Evolutionary conservation across 30 jellyfish, hydroid and myxozoan species (phyloP), one percentile per base, ranked within the genome.

Genomic region (Mastigias papua): DNA sequence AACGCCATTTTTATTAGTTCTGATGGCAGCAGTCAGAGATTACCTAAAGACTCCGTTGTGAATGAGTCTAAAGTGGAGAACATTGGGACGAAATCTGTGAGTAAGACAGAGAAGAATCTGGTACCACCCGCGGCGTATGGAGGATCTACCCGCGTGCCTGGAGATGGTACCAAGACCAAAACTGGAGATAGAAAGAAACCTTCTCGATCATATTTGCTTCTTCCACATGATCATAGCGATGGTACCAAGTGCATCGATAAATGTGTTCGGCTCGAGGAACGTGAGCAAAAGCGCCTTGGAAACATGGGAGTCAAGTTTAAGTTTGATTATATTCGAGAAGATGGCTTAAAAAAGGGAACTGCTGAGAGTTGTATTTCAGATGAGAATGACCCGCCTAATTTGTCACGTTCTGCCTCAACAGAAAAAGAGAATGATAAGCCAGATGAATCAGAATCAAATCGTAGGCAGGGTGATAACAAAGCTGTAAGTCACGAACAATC

Each of bases 141-240:
- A 28, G 31, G 13, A 4, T 8, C 13, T 4, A 15, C 7, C 13
- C 13, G 54, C 7, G 13, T 15, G 13, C 7, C 7, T 42, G 54
- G 54, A 4, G 67, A 6, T 54, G 67, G 25, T 7, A 54, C 5
- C 7, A 54, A 19, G 20, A 19, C 25, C 20, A 63, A 63, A 19
- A 63, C 42, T 35, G 74, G 42, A 19, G n/a, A 25, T 17, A 72
- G 67, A 27, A 1, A 61, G 11, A 72, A 17, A n/a, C 83, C 83
- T 16, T 72, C 83, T 16, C 16, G 37, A 11, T 7, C 68, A 1
- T 72, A 72, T 42, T 73, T 54, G 13, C 80, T 19, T 78, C 61
- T 92, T 22, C 98, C 98, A 23, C 98, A 92, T 72, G 86, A 63
- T 2, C 98, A 92, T 73, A 58, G 86, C 60, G 98, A 92, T 80